A percentile compares a stretch with the other conserved stretches of the same genome.
phyloP scores from a whole-genome alignment of 2,888 invertebrate species.

The Nebria brevicollis region DNA sequence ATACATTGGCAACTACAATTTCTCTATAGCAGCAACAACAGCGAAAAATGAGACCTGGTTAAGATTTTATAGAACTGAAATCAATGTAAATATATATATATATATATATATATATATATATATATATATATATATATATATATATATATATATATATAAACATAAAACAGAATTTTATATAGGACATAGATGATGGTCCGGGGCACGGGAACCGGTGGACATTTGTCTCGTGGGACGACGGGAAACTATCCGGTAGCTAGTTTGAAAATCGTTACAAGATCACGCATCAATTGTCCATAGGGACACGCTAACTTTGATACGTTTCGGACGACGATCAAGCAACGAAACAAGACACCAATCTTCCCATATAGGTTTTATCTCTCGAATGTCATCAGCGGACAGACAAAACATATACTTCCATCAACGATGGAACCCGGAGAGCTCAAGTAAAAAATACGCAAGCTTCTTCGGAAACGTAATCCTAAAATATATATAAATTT shows the following conservation, averaged over 20 bases:
- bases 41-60: too few species aligned
- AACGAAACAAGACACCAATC: not conserved
- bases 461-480: not conserved
- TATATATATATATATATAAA: not conserved
- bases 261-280: conserved; percentile 47
- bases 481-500: not conserved
- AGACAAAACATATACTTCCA: not conserved
- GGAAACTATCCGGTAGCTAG: conserved; percentile 42
- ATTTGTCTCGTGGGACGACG: conserved; percentile 31
- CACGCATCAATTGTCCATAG: conserved; percentile 45
- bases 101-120: too few species aligned
- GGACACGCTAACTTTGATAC: conserved; percentile 45
- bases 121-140: too few species aligned
- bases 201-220: conserved; percentile 18
- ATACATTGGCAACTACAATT: too few species aligned
- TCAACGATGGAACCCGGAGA: not conserved
- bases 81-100: too few species aligned
- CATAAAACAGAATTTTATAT: not conserved
- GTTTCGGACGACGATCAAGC: conserved; percentile 33
- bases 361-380: conserved; percentile 2
- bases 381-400: not conserved
- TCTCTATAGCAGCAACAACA: too few species aligned
- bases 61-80: too few species aligned
- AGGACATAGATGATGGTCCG: not conserved
- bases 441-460: not conserved